phyloP scores from a whole-genome alignment of 37 sponge, comb jelly and placozoan species.

The Chondrilla cf. caribensis region DNA sequence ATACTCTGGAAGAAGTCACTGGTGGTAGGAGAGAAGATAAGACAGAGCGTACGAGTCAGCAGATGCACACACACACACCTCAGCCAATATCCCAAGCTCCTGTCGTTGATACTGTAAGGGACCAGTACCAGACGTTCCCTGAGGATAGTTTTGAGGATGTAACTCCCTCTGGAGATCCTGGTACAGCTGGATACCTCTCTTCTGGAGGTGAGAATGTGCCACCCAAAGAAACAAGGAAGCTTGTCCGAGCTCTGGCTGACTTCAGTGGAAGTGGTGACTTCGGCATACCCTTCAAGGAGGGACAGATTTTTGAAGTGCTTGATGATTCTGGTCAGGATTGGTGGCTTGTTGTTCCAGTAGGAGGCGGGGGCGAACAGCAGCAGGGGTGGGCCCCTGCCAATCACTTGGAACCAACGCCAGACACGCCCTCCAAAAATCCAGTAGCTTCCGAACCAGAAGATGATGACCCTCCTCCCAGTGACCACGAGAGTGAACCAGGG shows the following conservation, averaged over 20 bases:
- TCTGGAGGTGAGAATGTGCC: no score
- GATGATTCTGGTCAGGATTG: constrained; percentile 30
- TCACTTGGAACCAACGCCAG: constrained; percentile 33
- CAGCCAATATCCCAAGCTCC: no score
- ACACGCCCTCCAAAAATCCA: neutral
- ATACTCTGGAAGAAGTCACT: no score
- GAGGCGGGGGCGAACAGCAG: neutral
- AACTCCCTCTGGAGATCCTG: no score
- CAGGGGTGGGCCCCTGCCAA: constrained; percentile 80
- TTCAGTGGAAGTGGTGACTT: neutral
- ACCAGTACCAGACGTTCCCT: no score
- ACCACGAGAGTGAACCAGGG: neutral
- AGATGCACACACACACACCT: no score
- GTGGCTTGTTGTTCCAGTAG: constrained; percentile 57
- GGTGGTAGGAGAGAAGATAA: no score
- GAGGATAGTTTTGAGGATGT: no score
- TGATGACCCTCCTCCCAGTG: neutral
- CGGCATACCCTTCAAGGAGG: neutral
- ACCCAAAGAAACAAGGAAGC: no score
- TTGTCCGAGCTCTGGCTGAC: neutral
- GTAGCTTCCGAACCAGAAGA: neutral
- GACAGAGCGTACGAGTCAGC: no score
- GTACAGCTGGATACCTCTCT: no score
- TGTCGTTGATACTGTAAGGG: no score
- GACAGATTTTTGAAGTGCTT: neutral